A percentile compares a stretch with the other conserved stretches of the same genome.
These are phyloP conservation scores for Saccopteryx bilineata DNA, from an alignment of 2,113 vertebrate genomes.

Conservation along the genomic window DNA sequence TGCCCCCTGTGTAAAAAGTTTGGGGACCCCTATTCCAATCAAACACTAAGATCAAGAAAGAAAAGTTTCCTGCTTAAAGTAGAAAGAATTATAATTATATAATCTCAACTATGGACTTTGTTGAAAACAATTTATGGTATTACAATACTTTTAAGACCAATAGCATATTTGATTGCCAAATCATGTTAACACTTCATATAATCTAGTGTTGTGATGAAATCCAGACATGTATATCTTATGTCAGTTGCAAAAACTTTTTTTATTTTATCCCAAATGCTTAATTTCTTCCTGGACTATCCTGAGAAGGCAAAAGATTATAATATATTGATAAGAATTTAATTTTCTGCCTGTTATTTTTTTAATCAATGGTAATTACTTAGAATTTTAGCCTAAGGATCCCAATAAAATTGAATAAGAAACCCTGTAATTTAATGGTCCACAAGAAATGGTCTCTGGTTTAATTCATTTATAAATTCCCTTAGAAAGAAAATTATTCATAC, in stretches of 20 bases:
- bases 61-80: neutral
- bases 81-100: neutral
- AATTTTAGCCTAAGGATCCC: neutral
- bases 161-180: neutral
- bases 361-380: neutral
- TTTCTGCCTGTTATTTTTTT: neutral
- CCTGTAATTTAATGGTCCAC: neutral
- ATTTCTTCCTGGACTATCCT: neutral
- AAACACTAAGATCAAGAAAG: neutral
- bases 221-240: neutral
- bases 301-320: neutral
- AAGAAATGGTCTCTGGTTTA: neutral
- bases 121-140: neutral
- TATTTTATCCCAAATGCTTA: neutral
- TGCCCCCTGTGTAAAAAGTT: too few relatives aligned
- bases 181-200: neutral
- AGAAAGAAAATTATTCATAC: neutral
- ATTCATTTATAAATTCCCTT: neutral
- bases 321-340: neutral
- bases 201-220: neutral
- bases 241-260: neutral
- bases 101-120: neutral
- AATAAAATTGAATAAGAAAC: neutral
- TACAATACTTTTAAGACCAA: neutral
- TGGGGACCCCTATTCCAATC: neutral